Conservation (phyloP, 1,140 invertebrate species). For the Nephotettix cincticeps region DNA sequence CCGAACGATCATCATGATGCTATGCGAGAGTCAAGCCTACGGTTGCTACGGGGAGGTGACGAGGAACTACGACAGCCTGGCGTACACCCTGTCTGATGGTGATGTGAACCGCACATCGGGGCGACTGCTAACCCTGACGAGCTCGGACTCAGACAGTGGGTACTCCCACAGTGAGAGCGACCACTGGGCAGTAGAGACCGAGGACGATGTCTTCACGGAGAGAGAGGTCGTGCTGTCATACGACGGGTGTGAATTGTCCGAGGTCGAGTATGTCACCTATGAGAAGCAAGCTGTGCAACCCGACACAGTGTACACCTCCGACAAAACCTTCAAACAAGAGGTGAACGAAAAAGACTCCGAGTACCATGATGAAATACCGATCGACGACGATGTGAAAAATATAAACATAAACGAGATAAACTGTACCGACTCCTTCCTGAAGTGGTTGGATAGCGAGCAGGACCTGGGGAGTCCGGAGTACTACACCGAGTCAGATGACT, state of each 20-base stretch:
- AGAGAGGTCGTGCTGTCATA: conserved; percentile 2
- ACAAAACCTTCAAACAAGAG: too few relatives aligned
- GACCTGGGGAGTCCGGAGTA: not conserved
- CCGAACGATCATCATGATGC: not conserved
- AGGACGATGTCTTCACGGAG: conserved; percentile 12
- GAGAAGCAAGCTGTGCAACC: too few relatives aligned
- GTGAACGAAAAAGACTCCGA: too few relatives aligned
- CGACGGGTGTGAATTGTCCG: not conserved
- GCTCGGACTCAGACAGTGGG: not conserved
- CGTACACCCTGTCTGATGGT: not conserved
- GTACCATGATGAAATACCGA: too few relatives aligned
- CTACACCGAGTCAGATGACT: conserved; percentile 1
- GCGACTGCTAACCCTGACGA: not conserved
- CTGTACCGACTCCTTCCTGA: conserved; percentile 20
- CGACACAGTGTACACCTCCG: too few relatives aligned
- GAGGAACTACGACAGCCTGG: not conserved
- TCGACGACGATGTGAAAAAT: not conserved
- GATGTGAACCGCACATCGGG: not conserved
- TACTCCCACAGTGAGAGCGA: not conserved
- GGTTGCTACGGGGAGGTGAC: not conserved
- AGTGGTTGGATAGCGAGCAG: conserved; percentile 10
- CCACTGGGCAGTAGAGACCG: not conserved
- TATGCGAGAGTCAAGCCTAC: not conserved
- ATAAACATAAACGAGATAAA: conserved; percentile 15
- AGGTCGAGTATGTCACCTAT: too few relatives aligned